A percentile compares a stretch with the other conserved stretches of the same genome.
These are phyloP conservation scores for Pogonocherus hispidulus DNA, from an alignment of 2,888 invertebrate genomes.

Conservation along the genomic window DNA sequence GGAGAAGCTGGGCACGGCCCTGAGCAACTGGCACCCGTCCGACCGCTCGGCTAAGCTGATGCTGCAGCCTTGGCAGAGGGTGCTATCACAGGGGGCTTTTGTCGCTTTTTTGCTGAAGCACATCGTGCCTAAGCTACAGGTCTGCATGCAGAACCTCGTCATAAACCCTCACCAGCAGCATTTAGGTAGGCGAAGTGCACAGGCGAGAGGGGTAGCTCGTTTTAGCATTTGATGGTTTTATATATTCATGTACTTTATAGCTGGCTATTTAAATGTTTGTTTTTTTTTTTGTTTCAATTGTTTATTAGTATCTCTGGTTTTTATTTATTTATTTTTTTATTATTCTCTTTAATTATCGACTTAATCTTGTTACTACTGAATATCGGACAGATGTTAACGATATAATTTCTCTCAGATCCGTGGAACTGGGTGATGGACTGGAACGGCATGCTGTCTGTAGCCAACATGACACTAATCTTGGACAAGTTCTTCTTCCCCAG, in stretches of 20 bases:
- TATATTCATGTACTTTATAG: conserved; percentile 7
- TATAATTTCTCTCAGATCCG: conserved; percentile 75
- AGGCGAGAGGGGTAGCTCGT: too few relatives aligned
- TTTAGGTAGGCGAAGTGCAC: conserved; percentile 72
- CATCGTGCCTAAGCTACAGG: conserved; percentile 90
- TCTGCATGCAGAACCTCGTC: conserved; percentile 74
- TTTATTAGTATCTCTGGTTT: too few relatives aligned
- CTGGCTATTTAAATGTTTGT: conserved; percentile 20
- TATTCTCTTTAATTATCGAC: too few relatives aligned
- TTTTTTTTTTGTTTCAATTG: too few relatives aligned
- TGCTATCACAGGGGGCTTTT: conserved; percentile 77
- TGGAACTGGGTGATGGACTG: conserved; percentile 98
- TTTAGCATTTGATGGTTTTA: too few relatives aligned
- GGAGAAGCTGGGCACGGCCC: conserved; percentile 89
- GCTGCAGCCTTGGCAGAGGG: conserved; percentile 89
- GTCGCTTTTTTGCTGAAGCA: conserved; percentile 87
- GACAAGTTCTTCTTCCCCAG: conserved; percentile 94
- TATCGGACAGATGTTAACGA: too few relatives aligned
- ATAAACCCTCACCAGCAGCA: conserved; percentile 83
- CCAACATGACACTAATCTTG: conserved; percentile 84
- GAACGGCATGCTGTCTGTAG: conserved; percentile 86
- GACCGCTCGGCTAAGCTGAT: conserved; percentile 94
- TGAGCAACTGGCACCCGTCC: conserved; percentile 95
- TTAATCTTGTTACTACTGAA: too few relatives aligned
- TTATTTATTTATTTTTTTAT: too few relatives aligned